Percentiles rank a stretch among this genome's conserved stretches.
These are phyloP conservation scores for Zaprionus ornatus DNA, from an alignment of 1,140 invertebrate species.

Conservation along the genomic window DNA sequence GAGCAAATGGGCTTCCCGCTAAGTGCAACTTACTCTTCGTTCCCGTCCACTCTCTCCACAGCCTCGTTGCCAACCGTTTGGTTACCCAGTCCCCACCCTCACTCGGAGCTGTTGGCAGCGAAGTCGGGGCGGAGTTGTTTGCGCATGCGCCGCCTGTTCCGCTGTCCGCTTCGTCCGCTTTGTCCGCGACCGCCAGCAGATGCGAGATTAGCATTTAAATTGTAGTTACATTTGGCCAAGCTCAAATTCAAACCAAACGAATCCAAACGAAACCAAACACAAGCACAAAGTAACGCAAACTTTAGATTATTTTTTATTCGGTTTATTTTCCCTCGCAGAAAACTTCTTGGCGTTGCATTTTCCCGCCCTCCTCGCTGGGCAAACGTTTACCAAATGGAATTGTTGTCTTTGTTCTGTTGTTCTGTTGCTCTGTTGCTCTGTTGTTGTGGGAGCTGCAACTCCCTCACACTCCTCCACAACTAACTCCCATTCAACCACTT, in stretches of 20 bases:
- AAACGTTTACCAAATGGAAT: conserved; percentile 79
- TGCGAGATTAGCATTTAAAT: conserved; percentile 81
- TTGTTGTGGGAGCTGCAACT: conserved; percentile 59
- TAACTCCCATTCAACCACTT: conserved; percentile 28
- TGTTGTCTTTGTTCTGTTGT: conserved; percentile 66
- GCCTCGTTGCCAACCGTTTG: neutral
- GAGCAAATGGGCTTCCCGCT: conserved; percentile 32
- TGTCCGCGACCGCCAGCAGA: conserved; percentile 62
- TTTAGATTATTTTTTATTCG: conserved; percentile 75
- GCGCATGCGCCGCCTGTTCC: conserved; percentile 50
- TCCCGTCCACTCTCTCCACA: neutral
- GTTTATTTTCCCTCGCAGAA: conserved; percentile 43
- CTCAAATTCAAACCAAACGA: conserved; percentile 41
- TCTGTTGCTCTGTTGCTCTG: conserved; percentile 26
- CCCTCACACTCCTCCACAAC: conserved; percentile 1
- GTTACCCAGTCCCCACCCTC: conserved; percentile 30
- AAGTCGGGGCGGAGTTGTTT: conserved; percentile 63
- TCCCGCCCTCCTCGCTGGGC: conserved; percentile 44
- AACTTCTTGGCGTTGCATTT: conserved; percentile 55
- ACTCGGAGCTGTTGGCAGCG: conserved; percentile 27
- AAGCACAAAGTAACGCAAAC: conserved; percentile 50
- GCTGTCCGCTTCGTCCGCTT: conserved; percentile 35
- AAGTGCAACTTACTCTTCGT: neutral
- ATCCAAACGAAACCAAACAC: conserved; percentile 27
- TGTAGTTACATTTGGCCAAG: conserved; percentile 78